Percentiles rank a stretch among this genome's conserved stretches.
Evolutionary conservation across 2,797 vertebrate genomes (phyloP).

Genomic region (Gymnothorax javanicus): DNA sequence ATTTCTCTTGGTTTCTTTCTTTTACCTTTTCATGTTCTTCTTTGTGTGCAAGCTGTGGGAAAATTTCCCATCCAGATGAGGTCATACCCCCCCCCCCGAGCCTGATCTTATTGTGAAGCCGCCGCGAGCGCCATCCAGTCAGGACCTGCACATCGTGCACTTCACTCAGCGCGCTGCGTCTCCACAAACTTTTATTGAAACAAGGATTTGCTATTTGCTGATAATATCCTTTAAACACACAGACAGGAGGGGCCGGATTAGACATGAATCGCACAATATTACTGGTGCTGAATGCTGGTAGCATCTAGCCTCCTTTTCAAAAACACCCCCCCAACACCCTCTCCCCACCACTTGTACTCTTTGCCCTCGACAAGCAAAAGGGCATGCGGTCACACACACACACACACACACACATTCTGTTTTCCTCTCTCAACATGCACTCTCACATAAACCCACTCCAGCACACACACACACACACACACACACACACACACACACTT

Average conservation of each 20-base stretch:
- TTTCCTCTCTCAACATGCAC: slow-evolving; percentile 34
- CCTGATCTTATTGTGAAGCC: slow-evolving; percentile 19
- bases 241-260: neutral
- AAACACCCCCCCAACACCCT: neutral
- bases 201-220: slow-evolving; percentile 12
- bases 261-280: slow-evolving; percentile 4
- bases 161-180: neutral
- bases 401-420: neutral
- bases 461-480: slow-evolving; percentile 13
- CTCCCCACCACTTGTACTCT: neutral
- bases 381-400: neutral
- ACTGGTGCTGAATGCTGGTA: slow-evolving; percentile 10
- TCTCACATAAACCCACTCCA: slow-evolving; percentile 35
- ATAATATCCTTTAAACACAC: neutral
- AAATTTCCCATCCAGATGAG: slow-evolving; percentile 27
- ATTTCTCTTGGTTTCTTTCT: neutral
- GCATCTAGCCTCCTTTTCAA: no score
- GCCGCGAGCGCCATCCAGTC: slow-evolving; percentile 18
- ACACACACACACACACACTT: neutral
- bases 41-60: slow-evolving; percentile 27
- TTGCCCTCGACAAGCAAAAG: neutral
- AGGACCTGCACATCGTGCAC: neutral
- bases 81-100: neutral
- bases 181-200: slow-evolving; percentile 22
- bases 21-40: slow-evolving; percentile 28